A percentile compares a stretch with the other conserved stretches of the same genome.
Conservation (phyloP, 37 sponge, comb jelly and placozoan genomes). For the Bolinopsis microptera region DNA sequence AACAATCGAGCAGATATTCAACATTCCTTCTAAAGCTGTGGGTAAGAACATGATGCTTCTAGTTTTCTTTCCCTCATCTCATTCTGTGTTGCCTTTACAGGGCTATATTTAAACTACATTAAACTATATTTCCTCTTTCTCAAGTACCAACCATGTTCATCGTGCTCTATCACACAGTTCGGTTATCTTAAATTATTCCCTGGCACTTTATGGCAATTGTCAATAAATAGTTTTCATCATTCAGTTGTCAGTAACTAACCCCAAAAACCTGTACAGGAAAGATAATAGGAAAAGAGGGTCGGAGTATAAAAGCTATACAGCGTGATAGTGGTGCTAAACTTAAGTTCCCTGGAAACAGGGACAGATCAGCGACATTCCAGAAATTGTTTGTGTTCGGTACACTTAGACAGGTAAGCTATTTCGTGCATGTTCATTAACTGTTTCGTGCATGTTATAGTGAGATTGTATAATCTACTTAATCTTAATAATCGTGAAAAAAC, state of each 20-base stretch:
- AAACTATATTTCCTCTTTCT: background rate
- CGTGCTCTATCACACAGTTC: no score
- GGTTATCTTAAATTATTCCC: no score
- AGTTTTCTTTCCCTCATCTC: background rate
- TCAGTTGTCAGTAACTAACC: no score
- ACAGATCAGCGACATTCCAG: background rate
- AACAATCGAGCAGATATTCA: conserved; percentile 11
- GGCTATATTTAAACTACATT: background rate
- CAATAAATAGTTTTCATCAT: no score
- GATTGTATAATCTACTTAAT: no score
- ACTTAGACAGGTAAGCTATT: conserved; percentile 10
- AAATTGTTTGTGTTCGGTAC: background rate
- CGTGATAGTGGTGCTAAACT: conserved; percentile 10
- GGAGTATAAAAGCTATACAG: background rate
- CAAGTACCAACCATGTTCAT: no score
- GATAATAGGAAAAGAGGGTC: background rate
- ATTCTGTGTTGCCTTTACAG: background rate
- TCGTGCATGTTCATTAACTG: no score
- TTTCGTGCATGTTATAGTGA: no score
- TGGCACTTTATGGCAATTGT: no score
- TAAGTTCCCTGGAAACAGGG: background rate
- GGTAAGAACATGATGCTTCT: background rate
- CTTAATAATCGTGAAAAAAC: no score
- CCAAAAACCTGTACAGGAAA: conserved; percentile 51
- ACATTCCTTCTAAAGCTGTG: conserved; percentile 24